Conservation (phyloP, 2,113 vertebrate genomes). For the Barnardius zonarius region DNA sequence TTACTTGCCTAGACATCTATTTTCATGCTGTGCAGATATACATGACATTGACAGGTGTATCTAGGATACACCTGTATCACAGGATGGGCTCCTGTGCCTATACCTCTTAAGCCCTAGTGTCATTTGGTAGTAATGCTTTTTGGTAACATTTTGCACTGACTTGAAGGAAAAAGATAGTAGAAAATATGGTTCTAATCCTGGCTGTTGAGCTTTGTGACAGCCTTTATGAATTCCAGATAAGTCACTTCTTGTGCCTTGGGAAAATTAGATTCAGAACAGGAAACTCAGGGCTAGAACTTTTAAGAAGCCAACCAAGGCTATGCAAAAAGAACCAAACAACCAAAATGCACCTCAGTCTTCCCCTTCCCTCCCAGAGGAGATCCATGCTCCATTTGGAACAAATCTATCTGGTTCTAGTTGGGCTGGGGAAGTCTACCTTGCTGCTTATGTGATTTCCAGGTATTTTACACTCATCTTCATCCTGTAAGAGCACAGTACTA, state of each 20-base stretch:
- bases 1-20: background rate
- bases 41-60: background rate
- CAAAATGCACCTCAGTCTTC: background rate
- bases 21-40: background rate
- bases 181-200: background rate
- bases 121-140: background rate
- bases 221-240: constrained; percentile 6
- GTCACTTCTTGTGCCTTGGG: background rate
- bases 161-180: background rate
- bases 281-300: background rate
- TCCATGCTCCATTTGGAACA: background rate
- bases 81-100: background rate
- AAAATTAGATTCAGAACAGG: constrained; percentile 1
- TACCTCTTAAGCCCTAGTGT: background rate
- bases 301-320: background rate
- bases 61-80: no score
- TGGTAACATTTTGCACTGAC: constrained; percentile 3
- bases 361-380: background rate
- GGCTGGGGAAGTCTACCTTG: background rate
- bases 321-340: background rate
- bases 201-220: background rate
- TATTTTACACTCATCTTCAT: background rate
- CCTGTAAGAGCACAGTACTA: background rate
- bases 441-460: background rate
- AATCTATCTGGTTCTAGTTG: background rate